phyloP scores from a whole-genome alignment of 2,888 invertebrate species.

The Dorcus parallelipipedus region DNA sequence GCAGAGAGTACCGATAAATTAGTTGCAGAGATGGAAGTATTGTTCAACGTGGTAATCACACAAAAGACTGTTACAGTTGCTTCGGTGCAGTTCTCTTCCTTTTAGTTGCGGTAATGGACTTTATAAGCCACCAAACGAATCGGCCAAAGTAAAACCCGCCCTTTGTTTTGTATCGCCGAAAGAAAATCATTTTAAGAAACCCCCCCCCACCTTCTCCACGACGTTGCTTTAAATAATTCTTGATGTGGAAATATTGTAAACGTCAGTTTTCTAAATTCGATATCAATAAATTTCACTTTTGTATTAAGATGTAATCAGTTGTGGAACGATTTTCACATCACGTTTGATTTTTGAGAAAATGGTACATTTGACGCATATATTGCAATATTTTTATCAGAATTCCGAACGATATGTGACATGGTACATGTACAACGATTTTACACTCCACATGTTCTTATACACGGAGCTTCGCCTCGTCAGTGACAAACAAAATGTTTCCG shows the following conservation, averaged over 20 bases:
- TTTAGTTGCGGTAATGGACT: constrained; percentile 25
- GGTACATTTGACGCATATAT: constrained; percentile 29
- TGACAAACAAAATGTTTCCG: background rate
- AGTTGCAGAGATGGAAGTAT: constrained; percentile 20
- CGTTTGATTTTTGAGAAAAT: constrained; percentile 27
- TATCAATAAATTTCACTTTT: constrained; percentile 5
- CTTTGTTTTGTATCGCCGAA: constrained; percentile 13
- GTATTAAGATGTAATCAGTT: background rate
- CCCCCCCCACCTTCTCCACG: too few species aligned
- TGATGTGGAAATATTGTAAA: background rate
- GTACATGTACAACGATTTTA: constrained; percentile 32
- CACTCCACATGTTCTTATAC: constrained; percentile 26
- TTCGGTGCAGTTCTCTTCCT: constrained; percentile 24
- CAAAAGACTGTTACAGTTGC: constrained; percentile 20
- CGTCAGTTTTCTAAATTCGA: background rate
- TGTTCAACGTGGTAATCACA: constrained; percentile 26
- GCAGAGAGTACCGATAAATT: too few species aligned
- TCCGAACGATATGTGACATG: constrained; percentile 27
- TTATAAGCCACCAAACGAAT: constrained; percentile 25
- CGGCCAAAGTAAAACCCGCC: constrained; percentile 21
- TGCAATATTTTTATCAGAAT: constrained; percentile 28
- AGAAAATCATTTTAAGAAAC: too few species aligned
- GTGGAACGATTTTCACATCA: constrained; percentile 21
- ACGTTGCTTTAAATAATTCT: too few species aligned
- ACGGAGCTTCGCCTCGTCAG: background rate